Conservation (phyloP, 2,797 vertebrate genomes). For the Dromococcyx pavoninus region DNA sequence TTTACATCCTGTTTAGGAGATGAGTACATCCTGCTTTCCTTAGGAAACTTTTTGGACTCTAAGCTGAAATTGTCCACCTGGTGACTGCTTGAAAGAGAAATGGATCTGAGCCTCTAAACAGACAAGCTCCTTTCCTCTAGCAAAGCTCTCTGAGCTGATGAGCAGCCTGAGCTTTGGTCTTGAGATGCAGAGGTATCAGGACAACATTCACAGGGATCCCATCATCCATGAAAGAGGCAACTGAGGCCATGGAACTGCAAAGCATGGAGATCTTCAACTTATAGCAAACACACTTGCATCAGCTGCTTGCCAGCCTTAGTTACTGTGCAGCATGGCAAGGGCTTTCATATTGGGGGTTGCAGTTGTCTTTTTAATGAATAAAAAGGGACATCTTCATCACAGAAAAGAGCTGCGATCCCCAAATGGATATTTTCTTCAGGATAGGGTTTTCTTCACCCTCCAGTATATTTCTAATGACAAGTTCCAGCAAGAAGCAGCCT, state of each 20-base stretch:
- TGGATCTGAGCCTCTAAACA: not conserved
- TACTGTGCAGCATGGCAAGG: not conserved
- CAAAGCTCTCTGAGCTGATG: not conserved
- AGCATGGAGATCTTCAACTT: not conserved
- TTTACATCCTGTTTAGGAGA: not conserved
- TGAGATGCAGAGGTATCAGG: not conserved
- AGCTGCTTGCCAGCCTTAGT: not conserved
- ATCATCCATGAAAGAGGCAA: not conserved
- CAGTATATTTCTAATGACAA: slow-evolving; percentile 7
- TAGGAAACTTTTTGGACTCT: not conserved
- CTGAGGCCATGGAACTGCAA: not conserved
- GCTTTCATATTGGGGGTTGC: not conserved
- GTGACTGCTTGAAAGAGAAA: not conserved
- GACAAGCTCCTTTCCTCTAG: not conserved
- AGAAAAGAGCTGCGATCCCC: not conserved
- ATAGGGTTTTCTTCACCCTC: not conserved
- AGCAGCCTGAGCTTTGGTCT: not conserved
- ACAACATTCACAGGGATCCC: not conserved
- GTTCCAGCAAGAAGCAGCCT: slow-evolving; percentile 14
- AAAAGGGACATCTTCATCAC: not conserved
- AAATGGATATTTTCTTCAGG: not conserved
- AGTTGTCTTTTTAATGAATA: not conserved
- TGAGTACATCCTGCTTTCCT: not conserved
- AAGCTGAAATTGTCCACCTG: not conserved
- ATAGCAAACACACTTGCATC: not conserved